Base-by-base conservation (phyloP, 2,888 invertebrate genomes). In the Lasioglossum vierecki region DNA sequence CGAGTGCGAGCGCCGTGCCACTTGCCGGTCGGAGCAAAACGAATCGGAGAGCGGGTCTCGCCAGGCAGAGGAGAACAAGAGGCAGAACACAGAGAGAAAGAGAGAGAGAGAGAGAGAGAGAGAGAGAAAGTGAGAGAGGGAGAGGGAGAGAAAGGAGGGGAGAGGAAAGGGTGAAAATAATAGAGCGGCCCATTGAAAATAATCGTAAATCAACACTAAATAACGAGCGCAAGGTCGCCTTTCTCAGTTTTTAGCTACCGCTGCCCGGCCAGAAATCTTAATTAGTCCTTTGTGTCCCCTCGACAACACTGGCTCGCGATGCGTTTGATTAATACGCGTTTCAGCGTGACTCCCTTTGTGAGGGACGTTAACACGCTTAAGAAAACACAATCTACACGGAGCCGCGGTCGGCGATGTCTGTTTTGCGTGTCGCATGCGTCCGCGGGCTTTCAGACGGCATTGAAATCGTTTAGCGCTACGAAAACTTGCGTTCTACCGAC, bases 261-360 rank as follows among this genome's bases (percentile, higher is more conserved):
- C 39, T 35, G 39, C 70, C 30, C 66, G 70, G 80, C 86, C 84
- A 84, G 90, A 90, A 91, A 91, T 90, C 90, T 90, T 91, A 90
- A 90, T 90, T 90, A 91, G 82, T 75, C 86, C 91, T 91, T 90
- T 91, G 91, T 88, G 83, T 83, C 71, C 75, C 57, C 35, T 72
- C 41, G 66, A 26, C 26, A 76, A 75, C 60, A 80, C 66, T 80
- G 79, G 70, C 81, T 75, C 77, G 86, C 83, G 75, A 80, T 83
- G 83, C 82, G 81, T 90, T 91, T 90, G 90, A 90, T 90, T 90
- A 90, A 90, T 90, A 91, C 82, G 66, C 84, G 86, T 79, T 88
- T 90, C 84, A 87, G 77, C 79, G 88, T 81, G 80, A 80, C 77
- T 82, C 84, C 91, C 91, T 90, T 90, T 90, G 90, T 89, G 85